Conservation (phyloP, 2,888 invertebrate genomes). For the Apamea epomidion region DNA sequence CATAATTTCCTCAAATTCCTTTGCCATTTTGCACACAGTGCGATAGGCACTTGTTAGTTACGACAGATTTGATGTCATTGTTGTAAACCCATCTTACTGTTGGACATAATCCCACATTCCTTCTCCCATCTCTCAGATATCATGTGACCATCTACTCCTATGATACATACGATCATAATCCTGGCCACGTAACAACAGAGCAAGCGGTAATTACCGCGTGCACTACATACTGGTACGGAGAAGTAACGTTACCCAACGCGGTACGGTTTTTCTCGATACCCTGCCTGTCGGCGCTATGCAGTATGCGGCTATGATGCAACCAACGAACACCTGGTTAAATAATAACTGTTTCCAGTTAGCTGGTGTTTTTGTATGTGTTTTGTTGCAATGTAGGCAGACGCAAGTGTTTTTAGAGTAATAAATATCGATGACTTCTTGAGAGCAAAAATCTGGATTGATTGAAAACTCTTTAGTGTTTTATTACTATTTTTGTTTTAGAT, state of each 20-base stretch:
- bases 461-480: background rate
- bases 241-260: conserved; percentile 62
- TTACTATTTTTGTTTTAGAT: background rate
- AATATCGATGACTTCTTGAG: background rate
- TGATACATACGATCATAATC: conserved; percentile 11
- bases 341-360: conserved; percentile 58
- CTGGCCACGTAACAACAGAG: conserved; percentile 37
- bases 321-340: conserved; percentile 58
- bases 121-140: background rate
- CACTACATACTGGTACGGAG: conserved; percentile 53
- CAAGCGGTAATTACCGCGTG: conserved; percentile 53
- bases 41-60: background rate
- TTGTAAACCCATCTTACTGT: background rate
- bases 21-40: background rate
- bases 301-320: conserved; percentile 54
- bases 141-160: background rate
- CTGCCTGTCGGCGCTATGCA: conserved; percentile 28
- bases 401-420: background rate
- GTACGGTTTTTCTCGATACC: conserved; percentile 61
- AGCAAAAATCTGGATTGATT: background rate
- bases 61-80: background rate
- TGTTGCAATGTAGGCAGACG: conserved; percentile 1
- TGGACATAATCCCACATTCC: background rate
- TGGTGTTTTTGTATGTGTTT: conserved; percentile 26
- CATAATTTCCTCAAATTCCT: too few species aligned